Evolutionary conservation across 2,797 vertebrate species (phyloP), one percentile per base, ranked within the genome.

Genomic region (Bucorvus abyssinicus): DNA sequence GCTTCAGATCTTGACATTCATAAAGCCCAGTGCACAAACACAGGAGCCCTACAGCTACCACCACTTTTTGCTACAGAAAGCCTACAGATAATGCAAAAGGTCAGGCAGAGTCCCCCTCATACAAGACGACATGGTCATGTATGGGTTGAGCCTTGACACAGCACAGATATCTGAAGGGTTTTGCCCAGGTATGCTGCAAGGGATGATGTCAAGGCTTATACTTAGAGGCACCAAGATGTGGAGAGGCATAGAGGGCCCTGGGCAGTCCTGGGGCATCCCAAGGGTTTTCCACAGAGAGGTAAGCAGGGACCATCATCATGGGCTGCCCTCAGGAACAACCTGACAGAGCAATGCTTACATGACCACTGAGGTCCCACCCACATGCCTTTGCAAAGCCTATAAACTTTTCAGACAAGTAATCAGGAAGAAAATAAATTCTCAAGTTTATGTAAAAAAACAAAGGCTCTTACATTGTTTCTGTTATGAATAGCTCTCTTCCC

Each of bases 171-270:
- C 53, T 32, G 20, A 55, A 70, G 22, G 27, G 18, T 60, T 86
- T 88, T 36, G 9, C 24, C 16, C 29, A 49, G 7, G 34, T 32
- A 15, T 60, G 47, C 76, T 91, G 20, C 36, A 47, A 69, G 16
- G 29, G 15, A 6, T 29, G 14, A 16, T 29, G 24, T 34, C 24
- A 74, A 71, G 36, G 73, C 14, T 68, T 32, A 23, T 2, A 3
- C 36, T 18, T 10, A 4, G 8, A 79, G 32, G 26, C 12, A 38
- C 10, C 6, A 20, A 50, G 53, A 14, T 8, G 5, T 17, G 18
- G 18, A 74, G 42, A 8, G 74, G 13, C 0, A 0, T 5, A 40
- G 42, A 79, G 18, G 7, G 1, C 0, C 27, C 44, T 63, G 16
- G 21, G n/a, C 15, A 52, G 59, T 34, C 21, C 22, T 15, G 9